Evolutionary conservation across 37 sponge, comb jelly and placozoan species (phyloP).

Genomic region (Oopsacas minuta): DNA sequence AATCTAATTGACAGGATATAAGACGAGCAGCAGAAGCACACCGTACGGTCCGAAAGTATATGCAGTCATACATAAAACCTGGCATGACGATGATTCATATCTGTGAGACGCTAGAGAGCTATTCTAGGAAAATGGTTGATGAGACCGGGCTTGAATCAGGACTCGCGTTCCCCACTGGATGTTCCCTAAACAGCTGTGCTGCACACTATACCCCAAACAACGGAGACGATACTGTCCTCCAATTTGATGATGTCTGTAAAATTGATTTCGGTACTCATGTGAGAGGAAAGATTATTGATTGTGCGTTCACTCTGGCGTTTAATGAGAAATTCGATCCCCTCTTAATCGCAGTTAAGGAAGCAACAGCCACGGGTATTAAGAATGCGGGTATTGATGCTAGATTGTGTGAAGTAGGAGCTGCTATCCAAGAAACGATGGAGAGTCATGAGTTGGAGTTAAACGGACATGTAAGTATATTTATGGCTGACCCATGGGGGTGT

Average conservation of each 20-base stretch:
- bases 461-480: constrained; percentile 26
- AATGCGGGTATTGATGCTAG: constrained; percentile 87
- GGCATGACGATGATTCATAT: constrained; percentile 89
- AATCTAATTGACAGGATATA: constrained; percentile 46
- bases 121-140: constrained; percentile 57
- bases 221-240: constrained; percentile 86
- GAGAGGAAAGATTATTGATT: constrained; percentile 76
- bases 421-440: constrained; percentile 97
- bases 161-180: constrained; percentile 93
- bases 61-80: constrained; percentile 75
- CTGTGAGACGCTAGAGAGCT: constrained; percentile 73
- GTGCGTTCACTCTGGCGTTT: constrained; percentile 96
- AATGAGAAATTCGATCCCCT: constrained; percentile 81
- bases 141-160: constrained; percentile 82
- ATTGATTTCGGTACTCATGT: constrained; percentile 97
- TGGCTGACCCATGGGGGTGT: too few relatives aligned
- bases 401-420: constrained; percentile 85
- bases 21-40: constrained; percentile 91
- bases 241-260: constrained; percentile 94
- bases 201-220: constrained; percentile 99
- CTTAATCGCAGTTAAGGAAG: constrained; percentile 76
- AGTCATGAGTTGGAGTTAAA: constrained; percentile 90
- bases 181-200: constrained; percentile 93
- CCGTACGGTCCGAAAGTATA: constrained; percentile 60
- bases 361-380: constrained; percentile 83